Percentiles rank a stretch among this genome's conserved stretches.
Conservation (phyloP, 2,113 vertebrate species). For the Microtus montanus region DNA sequence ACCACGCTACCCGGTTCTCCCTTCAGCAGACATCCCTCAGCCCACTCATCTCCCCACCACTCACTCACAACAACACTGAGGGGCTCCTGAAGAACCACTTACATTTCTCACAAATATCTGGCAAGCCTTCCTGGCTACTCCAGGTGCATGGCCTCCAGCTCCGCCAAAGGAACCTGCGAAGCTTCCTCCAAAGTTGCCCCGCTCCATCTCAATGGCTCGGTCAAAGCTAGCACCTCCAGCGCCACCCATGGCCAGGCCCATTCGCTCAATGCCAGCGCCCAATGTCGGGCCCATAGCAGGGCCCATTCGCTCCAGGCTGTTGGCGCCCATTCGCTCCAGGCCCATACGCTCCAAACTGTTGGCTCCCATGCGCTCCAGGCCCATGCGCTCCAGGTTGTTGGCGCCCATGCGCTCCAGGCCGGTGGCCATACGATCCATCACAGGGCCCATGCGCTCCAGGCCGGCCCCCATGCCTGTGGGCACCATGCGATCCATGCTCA, state of each 20-base stretch:
- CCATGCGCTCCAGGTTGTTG: slow-evolving; percentile 91
- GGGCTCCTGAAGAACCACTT: slow-evolving; percentile 78
- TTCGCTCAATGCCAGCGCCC: slow-evolving; percentile 93
- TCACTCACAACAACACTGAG: fast-evolving
- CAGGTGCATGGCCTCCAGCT: slow-evolving; percentile 90
- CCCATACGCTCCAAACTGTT: slow-evolving; percentile 92
- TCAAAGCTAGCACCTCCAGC: slow-evolving; percentile 91
- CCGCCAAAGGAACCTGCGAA: slow-evolving; percentile 91
- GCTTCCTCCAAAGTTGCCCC: slow-evolving; percentile 93
- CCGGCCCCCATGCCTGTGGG: slow-evolving; percentile 91
- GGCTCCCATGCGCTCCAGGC: slow-evolving; percentile 93
- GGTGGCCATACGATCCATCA: slow-evolving; percentile 92
- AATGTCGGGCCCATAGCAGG: slow-evolving; percentile 90
- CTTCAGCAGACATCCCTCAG: neutral
- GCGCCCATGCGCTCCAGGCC: slow-evolving; percentile 94
- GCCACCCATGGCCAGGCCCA: slow-evolving; percentile 90
- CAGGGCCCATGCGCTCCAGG: slow-evolving; percentile 92
- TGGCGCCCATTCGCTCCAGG: slow-evolving; percentile 91
- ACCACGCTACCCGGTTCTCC: neutral
- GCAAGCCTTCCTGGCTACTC: slow-evolving; percentile 94
- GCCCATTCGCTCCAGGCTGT: slow-evolving; percentile 93
- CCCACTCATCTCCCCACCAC: neutral
- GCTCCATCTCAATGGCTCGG: slow-evolving; percentile 92
- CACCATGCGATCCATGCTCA: slow-evolving; percentile 93
- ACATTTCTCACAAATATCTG: slow-evolving; percentile 99